Evolutionary conservation across 2,113 vertebrate genomes (phyloP).

Genomic region (Sphaerodactylus townsendi): DNA sequence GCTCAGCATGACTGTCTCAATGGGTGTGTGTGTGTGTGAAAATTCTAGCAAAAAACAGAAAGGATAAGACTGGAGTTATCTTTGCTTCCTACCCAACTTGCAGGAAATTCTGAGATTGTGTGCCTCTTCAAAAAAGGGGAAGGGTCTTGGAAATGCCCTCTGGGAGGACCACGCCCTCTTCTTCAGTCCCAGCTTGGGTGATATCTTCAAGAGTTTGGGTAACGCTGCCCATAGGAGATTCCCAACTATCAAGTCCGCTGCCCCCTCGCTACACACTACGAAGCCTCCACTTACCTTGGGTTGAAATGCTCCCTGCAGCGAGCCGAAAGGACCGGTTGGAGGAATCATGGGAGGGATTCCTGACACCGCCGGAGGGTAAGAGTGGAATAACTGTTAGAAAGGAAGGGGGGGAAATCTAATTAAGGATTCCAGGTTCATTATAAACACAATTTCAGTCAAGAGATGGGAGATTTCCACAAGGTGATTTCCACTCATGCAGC

Average conservation of each 20-base stretch:
- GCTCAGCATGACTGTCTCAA: neutral
- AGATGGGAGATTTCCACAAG: neutral
- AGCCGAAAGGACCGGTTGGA: slow-evolving; percentile 93
- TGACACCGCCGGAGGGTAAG: slow-evolving; percentile 93
- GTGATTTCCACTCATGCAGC: neutral
- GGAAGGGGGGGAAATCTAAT: slow-evolving; percentile 36
- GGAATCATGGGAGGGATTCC: slow-evolving; percentile 97
- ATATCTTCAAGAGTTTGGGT: too few species aligned
- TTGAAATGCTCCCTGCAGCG: slow-evolving; percentile 97
- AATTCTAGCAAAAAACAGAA: neutral
- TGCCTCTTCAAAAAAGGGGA: too few species aligned
- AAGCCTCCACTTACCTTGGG: slow-evolving; percentile 84
- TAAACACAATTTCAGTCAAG: neutral
- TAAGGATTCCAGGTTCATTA: accelerated
- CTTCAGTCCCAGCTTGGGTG: too few species aligned
- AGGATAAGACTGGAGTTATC: too few species aligned
- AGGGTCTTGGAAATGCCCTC: too few species aligned
- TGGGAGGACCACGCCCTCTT: too few species aligned
- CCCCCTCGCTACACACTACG: too few species aligned
- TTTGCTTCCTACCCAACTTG: too few species aligned
- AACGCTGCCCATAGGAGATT: too few species aligned
- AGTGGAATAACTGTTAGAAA: slow-evolving; percentile 91
- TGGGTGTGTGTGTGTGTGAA: neutral
- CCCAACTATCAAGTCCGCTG: too few species aligned
- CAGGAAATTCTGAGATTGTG: too few species aligned